These are phyloP conservation scores for Coreius guichenoti DNA, from an alignment of 2,797 vertebrate genomes.

Conservation along the genomic window DNA sequence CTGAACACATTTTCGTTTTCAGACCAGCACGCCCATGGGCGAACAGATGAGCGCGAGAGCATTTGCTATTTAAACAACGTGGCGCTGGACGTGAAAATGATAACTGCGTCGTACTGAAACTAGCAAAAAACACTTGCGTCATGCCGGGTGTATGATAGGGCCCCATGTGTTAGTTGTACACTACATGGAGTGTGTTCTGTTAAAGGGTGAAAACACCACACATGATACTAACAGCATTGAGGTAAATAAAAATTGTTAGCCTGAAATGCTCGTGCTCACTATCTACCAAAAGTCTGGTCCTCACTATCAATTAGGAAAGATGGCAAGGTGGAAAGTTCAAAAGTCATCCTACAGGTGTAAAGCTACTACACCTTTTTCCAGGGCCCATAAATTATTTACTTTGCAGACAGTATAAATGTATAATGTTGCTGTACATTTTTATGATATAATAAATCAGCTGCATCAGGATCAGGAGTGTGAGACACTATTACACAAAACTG, in stretches of 20 bases:
- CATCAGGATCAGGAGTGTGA: neutral
- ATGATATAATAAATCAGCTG: constrained; percentile 28
- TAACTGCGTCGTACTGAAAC: too few species aligned
- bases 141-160: too few species aligned
- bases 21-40: too few species aligned
- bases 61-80: too few species aligned
- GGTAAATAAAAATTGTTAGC: neutral
- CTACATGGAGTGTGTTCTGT: too few species aligned
- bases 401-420: constrained; percentile 27
- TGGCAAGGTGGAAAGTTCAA: constrained; percentile 15
- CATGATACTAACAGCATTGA: neutral
- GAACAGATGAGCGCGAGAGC: too few species aligned
- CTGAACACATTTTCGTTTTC: too few species aligned
- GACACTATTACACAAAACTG: neutral
- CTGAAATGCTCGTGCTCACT: neutral
- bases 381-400: constrained; percentile 44
- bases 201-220: too few species aligned
- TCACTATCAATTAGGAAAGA: constrained; percentile 15
- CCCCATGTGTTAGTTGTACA: too few species aligned
- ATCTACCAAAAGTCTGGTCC: neutral
- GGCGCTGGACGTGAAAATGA: too few species aligned
- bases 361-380: neutral
- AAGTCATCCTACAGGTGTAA: constrained; percentile 28
- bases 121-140: too few species aligned
- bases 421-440: constrained; percentile 41